phyloP scores from a whole-genome alignment of 2,113 vertebrate genomes.

The Chauna torquata region DNA sequence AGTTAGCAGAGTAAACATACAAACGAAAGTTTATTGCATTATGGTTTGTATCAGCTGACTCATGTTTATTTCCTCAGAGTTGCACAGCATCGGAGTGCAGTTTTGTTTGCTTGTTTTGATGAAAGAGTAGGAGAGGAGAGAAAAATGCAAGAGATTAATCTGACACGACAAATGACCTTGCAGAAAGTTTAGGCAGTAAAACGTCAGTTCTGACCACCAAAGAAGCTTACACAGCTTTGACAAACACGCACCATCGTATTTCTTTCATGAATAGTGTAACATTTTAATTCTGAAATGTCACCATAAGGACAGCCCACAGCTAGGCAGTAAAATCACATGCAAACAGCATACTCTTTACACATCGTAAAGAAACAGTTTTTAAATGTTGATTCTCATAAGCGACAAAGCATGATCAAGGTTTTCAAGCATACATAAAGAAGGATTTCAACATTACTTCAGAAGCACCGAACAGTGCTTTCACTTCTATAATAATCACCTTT shows the following conservation, averaged over 20 bases:
- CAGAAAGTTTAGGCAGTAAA: not conserved
- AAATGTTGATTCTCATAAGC: not conserved
- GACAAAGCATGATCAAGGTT: not conserved
- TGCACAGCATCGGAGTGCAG: not conserved
- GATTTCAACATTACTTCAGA: not conserved
- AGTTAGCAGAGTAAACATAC: not conserved
- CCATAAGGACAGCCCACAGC: not conserved
- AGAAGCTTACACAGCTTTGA: not conserved
- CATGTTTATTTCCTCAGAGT: not conserved
- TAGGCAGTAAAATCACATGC: not conserved
- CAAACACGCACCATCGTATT: accelerated
- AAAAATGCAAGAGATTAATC: not conserved
- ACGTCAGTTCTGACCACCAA: not conserved
- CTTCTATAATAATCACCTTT: not conserved
- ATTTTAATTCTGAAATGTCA: not conserved
- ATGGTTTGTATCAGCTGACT: not conserved
- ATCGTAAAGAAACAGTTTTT: not conserved
- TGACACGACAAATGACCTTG: not conserved
- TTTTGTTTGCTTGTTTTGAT: not conserved
- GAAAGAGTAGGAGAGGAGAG: not conserved
- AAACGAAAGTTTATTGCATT: not conserved
- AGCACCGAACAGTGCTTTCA: not conserved
- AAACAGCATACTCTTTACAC: not conserved
- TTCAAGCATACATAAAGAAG: not conserved
- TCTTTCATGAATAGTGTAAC: not conserved